Conservation (phyloP, 53 echinoderm and acorn worm species). For the Astropecten irregularis region DNA sequence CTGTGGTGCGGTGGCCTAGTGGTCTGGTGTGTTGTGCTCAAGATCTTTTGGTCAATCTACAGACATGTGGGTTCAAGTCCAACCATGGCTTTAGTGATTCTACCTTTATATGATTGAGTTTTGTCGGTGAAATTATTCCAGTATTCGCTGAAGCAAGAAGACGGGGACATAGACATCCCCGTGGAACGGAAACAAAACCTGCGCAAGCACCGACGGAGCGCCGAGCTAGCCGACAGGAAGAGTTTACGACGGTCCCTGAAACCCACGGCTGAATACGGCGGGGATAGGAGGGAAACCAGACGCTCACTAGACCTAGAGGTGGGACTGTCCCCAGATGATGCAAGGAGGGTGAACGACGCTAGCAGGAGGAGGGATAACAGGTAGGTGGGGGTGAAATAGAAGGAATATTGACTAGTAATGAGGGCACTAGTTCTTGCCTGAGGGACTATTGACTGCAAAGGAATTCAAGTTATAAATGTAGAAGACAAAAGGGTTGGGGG, state of each 20-base stretch:
- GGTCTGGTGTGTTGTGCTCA: no score
- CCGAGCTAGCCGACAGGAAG: slow-evolving; percentile 82
- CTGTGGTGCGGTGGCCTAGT: no score
- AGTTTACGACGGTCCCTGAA: slow-evolving; percentile 72
- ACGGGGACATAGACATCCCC: slow-evolving; percentile 98
- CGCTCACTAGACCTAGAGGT: slow-evolving; percentile 58
- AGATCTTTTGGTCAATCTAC: no score
- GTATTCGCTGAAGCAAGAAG: slow-evolving; percentile 92
- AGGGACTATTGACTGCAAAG: neutral
- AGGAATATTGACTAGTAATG: neutral
- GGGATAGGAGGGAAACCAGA: slow-evolving; percentile 55
- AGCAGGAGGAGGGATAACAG: slow-evolving; percentile 78
- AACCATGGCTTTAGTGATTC: no score
- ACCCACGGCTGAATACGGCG: slow-evolving; percentile 70
- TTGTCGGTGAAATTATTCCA: no score
- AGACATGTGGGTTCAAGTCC: no score
- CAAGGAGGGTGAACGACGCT: slow-evolving; percentile 35
- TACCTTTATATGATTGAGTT: no score
- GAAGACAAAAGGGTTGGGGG: no score
- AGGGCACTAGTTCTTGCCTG: neutral
- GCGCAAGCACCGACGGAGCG: slow-evolving; percentile 82
- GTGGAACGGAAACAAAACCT: slow-evolving; percentile 74
- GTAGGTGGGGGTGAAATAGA: slow-evolving; percentile 2
- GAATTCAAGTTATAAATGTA: no score
- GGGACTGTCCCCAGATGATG: slow-evolving; percentile 51